Conservation (phyloP, 2,113 vertebrate species). For the Acrocephalus arundinaceus region DNA sequence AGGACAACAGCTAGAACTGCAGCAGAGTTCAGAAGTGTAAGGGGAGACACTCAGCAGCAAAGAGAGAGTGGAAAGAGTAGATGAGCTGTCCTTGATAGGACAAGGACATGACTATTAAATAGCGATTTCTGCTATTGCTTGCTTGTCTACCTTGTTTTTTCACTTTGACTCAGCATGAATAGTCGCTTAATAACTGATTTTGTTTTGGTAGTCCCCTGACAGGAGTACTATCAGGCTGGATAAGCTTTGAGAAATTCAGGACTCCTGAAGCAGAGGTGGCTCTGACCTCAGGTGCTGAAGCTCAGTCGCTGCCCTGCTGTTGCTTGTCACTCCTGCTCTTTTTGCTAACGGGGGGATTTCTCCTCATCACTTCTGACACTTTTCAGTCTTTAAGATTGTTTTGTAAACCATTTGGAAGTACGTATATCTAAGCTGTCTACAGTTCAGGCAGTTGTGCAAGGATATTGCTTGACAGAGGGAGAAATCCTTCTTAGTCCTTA, state of each 20-base stretch:
- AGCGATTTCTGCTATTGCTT: background rate
- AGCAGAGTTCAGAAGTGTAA: background rate
- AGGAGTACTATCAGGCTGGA: background rate
- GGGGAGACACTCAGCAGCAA: background rate
- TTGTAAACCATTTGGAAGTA: background rate
- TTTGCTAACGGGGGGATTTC: background rate
- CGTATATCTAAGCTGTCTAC: background rate
- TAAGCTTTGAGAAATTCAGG: background rate
- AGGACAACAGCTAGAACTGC: background rate
- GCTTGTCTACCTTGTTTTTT: background rate
- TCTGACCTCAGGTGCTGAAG: background rate
- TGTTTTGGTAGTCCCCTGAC: background rate
- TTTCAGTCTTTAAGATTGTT: background rate
- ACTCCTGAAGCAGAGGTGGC: background rate
- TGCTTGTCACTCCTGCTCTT: background rate
- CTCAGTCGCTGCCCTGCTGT: rapidly evolving
- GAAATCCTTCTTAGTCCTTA: background rate
- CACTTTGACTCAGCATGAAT: background rate
- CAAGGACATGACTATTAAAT: background rate
- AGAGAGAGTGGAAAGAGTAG: background rate
- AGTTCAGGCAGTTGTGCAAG: background rate
- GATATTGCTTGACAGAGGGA: background rate
- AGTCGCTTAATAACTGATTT: background rate
- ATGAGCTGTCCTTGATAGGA: background rate
- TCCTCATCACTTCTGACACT: background rate